A percentile compares a stretch with the other conserved stretches of the same genome.
phyloP scores from a whole-genome alignment of 2,113 vertebrate species.

The Myrmecophaga tridactyla region DNA sequence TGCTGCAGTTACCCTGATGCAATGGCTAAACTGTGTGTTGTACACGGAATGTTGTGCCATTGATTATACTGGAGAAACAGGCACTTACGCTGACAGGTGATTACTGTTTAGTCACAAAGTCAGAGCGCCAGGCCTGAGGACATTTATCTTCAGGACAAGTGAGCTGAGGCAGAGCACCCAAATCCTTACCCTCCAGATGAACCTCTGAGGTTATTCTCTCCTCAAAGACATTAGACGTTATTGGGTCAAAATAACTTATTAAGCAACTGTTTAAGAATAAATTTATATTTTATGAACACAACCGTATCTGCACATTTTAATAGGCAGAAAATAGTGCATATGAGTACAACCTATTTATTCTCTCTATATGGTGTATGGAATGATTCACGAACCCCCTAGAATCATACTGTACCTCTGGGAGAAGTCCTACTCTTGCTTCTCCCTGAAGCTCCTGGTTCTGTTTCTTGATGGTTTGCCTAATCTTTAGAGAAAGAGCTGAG shows the following conservation, averaged over 20 bases:
- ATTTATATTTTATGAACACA: conserved; percentile 1
- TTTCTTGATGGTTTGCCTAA: not conserved
- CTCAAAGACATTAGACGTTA: not conserved
- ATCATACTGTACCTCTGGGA: not conserved
- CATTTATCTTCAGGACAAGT: conserved; percentile 43
- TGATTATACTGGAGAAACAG: conserved; percentile 29
- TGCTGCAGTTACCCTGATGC: not conserved
- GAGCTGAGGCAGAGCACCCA: not conserved
- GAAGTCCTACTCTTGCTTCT: not conserved
- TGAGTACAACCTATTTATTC: not conserved
- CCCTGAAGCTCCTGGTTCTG: not conserved
- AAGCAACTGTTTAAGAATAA: not conserved
- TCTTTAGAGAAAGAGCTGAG: not conserved
- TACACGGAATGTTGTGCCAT: not conserved
- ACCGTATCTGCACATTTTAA: not conserved
- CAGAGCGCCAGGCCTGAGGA: not conserved
- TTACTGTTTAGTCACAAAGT: not conserved
- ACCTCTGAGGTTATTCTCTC: not conserved
- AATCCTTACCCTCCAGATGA: not conserved
- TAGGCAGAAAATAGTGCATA: not conserved
- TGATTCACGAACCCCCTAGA: not conserved
- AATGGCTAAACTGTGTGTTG: not conserved
- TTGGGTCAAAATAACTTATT: not conserved
- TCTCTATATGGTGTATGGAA: not conserved
- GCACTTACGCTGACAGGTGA: not conserved